phyloP scores from a whole-genome alignment of 1,140 invertebrate species.

The Drosophila grimshawi region DNA sequence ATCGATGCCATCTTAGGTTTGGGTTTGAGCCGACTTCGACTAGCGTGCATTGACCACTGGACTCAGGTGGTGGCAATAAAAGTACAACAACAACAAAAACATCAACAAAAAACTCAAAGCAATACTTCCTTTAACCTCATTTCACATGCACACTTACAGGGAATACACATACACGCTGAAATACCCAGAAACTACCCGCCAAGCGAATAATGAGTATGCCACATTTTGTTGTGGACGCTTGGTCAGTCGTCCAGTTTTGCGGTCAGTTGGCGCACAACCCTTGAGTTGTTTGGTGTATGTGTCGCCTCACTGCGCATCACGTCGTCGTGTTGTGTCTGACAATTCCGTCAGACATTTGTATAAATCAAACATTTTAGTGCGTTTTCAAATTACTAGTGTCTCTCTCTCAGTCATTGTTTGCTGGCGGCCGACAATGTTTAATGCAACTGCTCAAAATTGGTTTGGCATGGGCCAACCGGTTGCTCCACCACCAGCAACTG shows the following conservation, averaged over 20 bases:
- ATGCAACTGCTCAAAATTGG: slow-evolving; percentile 77
- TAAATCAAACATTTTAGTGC: slow-evolving; percentile 10
- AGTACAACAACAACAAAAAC: slow-evolving; percentile 38
- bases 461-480: slow-evolving; percentile 65
- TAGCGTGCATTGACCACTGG: slow-evolving; percentile 77
- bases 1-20: slow-evolving; percentile 70
- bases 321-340: slow-evolving; percentile 25
- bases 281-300: slow-evolving; percentile 59
- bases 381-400: slow-evolving; percentile 61
- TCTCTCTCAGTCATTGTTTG: slow-evolving; percentile 4
- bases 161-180: slow-evolving; percentile 19
- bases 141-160: slow-evolving; percentile 58
- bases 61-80: slow-evolving; percentile 25
- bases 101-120: slow-evolving; percentile 30
- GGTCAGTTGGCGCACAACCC: slow-evolving; percentile 77
- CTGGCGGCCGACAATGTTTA: slow-evolving; percentile 56
- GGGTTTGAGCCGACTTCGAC: slow-evolving; percentile 30
- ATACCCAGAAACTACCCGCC: slow-evolving; percentile 66
- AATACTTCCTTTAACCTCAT: slow-evolving; percentile 84
- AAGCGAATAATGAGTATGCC: slow-evolving; percentile 30
- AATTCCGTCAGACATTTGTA: slow-evolving; percentile 47
- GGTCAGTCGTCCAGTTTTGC: slow-evolving; percentile 55
- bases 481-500: slow-evolving; percentile 13
- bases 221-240: slow-evolving; percentile 69
- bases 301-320: slow-evolving; percentile 24